phyloP scores from a whole-genome alignment of 2,113 vertebrate genomes.

The Toxotes chatareus region DNA sequence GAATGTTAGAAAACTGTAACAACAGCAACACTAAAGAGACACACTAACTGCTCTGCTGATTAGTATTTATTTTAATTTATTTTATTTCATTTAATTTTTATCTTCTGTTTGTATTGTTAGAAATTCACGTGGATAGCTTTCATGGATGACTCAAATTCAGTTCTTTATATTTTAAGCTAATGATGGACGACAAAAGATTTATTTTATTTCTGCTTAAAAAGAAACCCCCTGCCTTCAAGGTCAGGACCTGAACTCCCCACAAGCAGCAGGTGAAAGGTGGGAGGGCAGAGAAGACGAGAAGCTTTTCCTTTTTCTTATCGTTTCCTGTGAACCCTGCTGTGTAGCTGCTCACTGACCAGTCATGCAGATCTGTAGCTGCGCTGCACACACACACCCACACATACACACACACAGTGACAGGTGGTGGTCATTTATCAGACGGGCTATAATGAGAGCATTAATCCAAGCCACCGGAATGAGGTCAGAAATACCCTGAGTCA shows the following conservation, averaged over 20 bases:
- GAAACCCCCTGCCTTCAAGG: no score
- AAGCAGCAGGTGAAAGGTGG: neutral
- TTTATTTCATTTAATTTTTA: no score
- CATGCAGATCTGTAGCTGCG: conserved; percentile 22
- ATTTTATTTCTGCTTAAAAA: no score
- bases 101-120: neutral
- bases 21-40: no score
- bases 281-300: conserved; percentile 2
- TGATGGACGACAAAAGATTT: no score
- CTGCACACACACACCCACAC: conserved; percentile 13
- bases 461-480: conserved; percentile 64
- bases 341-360: conserved; percentile 26
- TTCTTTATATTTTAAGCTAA: neutral
- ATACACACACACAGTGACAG: conserved; percentile 34
- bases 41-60: no score
- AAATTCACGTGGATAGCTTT: neutral
- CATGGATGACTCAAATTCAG: neutral
- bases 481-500: conserved; percentile 65
- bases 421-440: conserved; percentile 68
- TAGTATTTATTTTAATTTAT: no score
- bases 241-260: no score
- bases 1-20: no score
- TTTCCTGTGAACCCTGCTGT: conserved; percentile 10
- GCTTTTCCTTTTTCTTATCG: conserved; percentile 13
- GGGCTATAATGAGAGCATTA: conserved; percentile 69